Base-by-base conservation (phyloP, 1,140 invertebrate species). In the Pantala flavescens region DNA sequence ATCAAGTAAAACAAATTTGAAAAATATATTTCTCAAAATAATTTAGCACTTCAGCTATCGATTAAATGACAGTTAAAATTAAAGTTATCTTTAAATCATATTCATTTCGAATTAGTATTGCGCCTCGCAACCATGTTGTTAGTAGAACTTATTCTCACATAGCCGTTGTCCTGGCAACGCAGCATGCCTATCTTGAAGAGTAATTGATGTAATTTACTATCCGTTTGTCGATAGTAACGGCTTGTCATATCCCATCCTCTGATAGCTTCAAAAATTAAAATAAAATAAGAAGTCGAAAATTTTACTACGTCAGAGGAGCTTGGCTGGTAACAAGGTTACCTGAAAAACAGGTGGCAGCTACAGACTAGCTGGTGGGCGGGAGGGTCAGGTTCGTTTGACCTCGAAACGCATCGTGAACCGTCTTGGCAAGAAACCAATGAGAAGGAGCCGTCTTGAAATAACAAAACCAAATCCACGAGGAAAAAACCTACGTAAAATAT, bases 131-230 rank as follows among this genome's bases (percentile, higher is more conserved):
- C 49, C 49, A 63, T 63, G 49, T 63, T 63, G 49, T 63, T 63
- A 21, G 49, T 63, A 12, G 49, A 7, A 63, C n/a, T 63, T 63
- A 49, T 19, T 63, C 28, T 63, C 49, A 21, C 49, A 5, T 16
- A 63, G 49, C 49, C 16, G 49, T 63, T 63, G 49, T 63, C 49
- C 49, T 63, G 49, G 49, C 49, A 63, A 63, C 49, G 49, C 49
- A 63, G 49, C 49, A 19, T 63, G 28, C 9, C 28, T 36, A 36
- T 36, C 28, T 2, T 36, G 28, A 36, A 36, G 28, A 36, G 9
- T 36, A 36, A 36, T 36, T 36, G 28, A 36, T 36, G 28, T 36
- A 36, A 9, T 36, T 36, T 36, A 36, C 9, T 5, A 36, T 36
- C 28, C 28, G 28, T 36, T 36, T 36, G 2, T 36, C 28, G 9